Evolutionary conservation across 2,113 vertebrate genomes (phyloP).

Genomic region (Mustelus asterias): DNA sequence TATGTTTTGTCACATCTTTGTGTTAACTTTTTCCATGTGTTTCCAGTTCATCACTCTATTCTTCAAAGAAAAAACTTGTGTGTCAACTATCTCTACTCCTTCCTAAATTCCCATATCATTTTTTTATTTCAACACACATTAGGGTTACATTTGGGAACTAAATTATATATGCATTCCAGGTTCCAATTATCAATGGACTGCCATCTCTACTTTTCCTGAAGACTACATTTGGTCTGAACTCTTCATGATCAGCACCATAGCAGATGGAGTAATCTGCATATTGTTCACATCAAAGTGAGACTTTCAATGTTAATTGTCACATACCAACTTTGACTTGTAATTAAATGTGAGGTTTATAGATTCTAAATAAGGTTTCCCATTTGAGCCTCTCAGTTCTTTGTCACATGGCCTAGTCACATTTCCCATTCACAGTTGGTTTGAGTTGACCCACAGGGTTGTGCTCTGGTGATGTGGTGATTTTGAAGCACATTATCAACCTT

Average conservation of each 20-base stretch:
- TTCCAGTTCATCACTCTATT: neutral
- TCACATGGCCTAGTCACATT: neutral
- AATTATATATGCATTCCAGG: neutral
- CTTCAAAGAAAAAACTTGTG: neutral
- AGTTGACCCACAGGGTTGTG: neutral
- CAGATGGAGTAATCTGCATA: conserved; percentile 34
- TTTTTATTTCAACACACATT: neutral
- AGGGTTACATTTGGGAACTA: neutral
- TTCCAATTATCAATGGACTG: neutral
- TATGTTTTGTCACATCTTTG: neutral
- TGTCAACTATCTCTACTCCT: neutral
- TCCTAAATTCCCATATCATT: neutral
- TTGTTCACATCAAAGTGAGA: conserved; percentile 20
- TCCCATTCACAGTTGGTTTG: neutral
- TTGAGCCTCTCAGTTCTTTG: neutral
- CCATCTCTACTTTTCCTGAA: neutral
- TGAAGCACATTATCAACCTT: neutral
- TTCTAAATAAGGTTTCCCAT: neutral
- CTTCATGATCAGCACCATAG: neutral
- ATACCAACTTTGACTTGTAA: neutral
- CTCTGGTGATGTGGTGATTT: neutral
- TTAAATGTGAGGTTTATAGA: neutral
- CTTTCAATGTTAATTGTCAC: conserved; percentile 6
- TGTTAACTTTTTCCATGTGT: neutral
- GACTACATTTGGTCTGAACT: neutral